Evolutionary conservation across 1,140 invertebrate species (phyloP), one percentile per base, ranked within the genome.

Genomic region (Drosophila rufa): DNA sequence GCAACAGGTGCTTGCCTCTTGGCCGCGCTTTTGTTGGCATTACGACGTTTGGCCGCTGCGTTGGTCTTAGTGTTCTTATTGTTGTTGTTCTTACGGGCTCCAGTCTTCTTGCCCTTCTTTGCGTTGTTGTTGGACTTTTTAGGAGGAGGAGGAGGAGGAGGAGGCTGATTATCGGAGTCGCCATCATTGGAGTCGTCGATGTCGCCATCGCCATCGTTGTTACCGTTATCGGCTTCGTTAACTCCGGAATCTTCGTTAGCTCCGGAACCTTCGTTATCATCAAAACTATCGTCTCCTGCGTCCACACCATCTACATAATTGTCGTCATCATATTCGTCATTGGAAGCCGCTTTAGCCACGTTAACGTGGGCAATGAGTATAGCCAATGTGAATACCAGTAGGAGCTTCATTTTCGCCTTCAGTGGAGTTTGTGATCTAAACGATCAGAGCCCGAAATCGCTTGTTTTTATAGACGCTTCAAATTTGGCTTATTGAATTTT

Each of bases 341-440:
- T 19, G 1, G 27, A 17, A 48, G 59, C 64, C 1, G 19, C 3
- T 30, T 22, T 45, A 8, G 33, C 57, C 62, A 69, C 40, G 7
- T 19, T 33, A 30, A 55, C 58, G 14, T 62, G 57, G 48, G 42
- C 69, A 22, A 75, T 38, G 14, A 64, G 19, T 12, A 75, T 30
- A 15, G 71, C 14, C 58, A 75, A 33, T 43, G 69, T n/a, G 25
- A 75, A 22, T 11, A 75, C 14, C 36, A 75, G 30, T 14, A 75
- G 38, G 22, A 75, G 38, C 40, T 55, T 75, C 71, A 75, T 75
- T 43, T 75, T 75, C 48, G 58, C 22, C 22, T 38, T 69, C 9
- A 12, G 40, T 11, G 4, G 8, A 70, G n/a, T 57, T 68, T 7
- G 45, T 19, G 67, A 47, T 55, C 51, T 73, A 42, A 68, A 25